Conservation (phyloP, 2,113 vertebrate species). For the Apodemus speciosus region DNA sequence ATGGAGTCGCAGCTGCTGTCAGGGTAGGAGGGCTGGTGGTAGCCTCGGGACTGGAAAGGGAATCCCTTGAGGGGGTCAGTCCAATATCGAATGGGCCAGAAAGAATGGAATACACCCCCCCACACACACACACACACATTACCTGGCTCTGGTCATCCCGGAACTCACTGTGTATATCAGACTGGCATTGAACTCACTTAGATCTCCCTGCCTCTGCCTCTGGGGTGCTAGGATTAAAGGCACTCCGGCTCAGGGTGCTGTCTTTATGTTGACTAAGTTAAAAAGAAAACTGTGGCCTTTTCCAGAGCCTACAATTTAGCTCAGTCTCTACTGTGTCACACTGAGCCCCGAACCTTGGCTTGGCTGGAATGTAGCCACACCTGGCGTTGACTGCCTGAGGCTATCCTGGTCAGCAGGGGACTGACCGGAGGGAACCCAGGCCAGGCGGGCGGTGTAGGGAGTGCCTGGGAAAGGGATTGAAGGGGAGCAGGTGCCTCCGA, state of each 20-base stretch:
- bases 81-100: neutral
- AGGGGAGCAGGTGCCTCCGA: neutral
- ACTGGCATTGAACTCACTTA: neutral
- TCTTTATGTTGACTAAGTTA: neutral
- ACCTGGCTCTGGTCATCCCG: no score
- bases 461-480: neutral
- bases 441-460: neutral
- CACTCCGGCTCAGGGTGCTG: accelerated
- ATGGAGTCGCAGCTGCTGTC: neutral
- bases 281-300: neutral
- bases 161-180: neutral
- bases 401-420: neutral
- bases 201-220: neutral
- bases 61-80: neutral
- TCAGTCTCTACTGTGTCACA: neutral
- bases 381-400: neutral
- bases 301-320: neutral
- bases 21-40: accelerated
- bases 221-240: neutral
- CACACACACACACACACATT: no score
- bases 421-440: neutral
- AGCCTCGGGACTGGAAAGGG: neutral
- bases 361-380: neutral
- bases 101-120: no score
- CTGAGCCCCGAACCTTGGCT: neutral